A percentile compares a stretch with the other conserved stretches of the same genome.
phyloP scores from a whole-genome alignment of 2,113 vertebrate genomes.

The Istiophorus platypterus region DNA sequence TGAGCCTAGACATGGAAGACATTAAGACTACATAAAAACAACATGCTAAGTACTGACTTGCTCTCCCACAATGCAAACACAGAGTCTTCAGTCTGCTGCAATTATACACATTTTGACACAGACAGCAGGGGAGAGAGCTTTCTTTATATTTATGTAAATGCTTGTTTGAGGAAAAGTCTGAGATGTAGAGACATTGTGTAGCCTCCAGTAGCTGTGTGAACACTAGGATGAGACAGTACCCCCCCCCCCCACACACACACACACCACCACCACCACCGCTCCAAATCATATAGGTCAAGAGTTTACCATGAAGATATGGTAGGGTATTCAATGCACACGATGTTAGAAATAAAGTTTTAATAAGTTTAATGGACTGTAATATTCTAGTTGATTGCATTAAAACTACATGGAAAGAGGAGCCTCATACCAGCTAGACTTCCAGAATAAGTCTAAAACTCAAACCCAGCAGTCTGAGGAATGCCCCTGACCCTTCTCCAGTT shows the following conservation, averaged over 20 bases:
- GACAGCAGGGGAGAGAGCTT: slow-evolving; percentile 59
- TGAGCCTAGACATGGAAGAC: slow-evolving; percentile 77
- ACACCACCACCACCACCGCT: too few relatives aligned
- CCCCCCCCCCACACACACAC: too few relatives aligned
- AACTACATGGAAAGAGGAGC: slow-evolving; percentile 5
- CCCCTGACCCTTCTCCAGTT: slow-evolving; percentile 48
- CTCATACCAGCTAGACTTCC: slow-evolving; percentile 3
- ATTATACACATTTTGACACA: slow-evolving; percentile 68
- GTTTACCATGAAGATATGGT: slow-evolving; percentile 27
- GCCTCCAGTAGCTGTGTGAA: slow-evolving; percentile 49
- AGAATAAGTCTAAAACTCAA: slow-evolving; percentile 43
- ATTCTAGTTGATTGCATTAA: slow-evolving; percentile 25
- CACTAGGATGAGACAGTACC: slow-evolving; percentile 22
- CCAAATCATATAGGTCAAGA: slow-evolving; percentile 34
- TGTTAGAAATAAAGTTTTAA: slow-evolving; percentile 30
- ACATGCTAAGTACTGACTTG: slow-evolving; percentile 78
- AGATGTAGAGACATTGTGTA: slow-evolving; percentile 37
- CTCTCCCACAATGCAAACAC: slow-evolving; percentile 77
- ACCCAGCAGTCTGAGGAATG: slow-evolving; percentile 48
- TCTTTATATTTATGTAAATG: slow-evolving; percentile 56
- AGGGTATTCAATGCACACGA: slow-evolving; percentile 1
- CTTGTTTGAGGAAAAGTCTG: slow-evolving; percentile 39
- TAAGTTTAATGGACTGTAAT: slow-evolving; percentile 5
- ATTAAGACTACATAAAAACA: slow-evolving; percentile 80
- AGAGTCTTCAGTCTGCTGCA: slow-evolving; percentile 68